Evolutionary conservation across 2,888 invertebrate species (phyloP).

Genomic region (Nemotelus nigrinus): DNA sequence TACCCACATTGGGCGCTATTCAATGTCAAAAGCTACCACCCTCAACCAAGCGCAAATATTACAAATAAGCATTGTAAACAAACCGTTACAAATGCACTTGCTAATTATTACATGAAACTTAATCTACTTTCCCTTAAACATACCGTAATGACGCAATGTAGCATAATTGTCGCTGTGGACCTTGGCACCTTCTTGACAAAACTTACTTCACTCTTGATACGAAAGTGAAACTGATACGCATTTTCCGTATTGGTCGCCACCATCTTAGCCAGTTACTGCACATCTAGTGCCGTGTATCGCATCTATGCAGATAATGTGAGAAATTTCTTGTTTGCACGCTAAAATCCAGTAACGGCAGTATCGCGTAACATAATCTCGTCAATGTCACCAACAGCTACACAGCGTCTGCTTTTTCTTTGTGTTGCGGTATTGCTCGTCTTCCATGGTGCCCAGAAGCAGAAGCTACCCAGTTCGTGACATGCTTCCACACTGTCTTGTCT

Average conservation of each 20-base stretch:
- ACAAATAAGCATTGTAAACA: too few species aligned
- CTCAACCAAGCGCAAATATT: too few species aligned
- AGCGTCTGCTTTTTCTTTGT: neutral
- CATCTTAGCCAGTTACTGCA: neutral
- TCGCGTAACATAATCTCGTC: slow-evolving; percentile 31
- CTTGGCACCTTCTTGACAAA: slow-evolving; percentile 14
- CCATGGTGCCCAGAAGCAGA: neutral
- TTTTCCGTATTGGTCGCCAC: slow-evolving; percentile 25
- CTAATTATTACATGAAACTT: neutral
- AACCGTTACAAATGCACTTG: neutral
- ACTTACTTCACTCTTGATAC: slow-evolving; percentile 7
- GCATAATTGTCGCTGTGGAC: slow-evolving; percentile 15
- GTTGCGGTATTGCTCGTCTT: neutral
- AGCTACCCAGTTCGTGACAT: slow-evolving; percentile 26
- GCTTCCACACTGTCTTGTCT: neutral
- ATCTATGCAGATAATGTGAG: slow-evolving; percentile 34
- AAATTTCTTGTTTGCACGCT: slow-evolving; percentile 34
- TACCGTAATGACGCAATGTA: slow-evolving; percentile 22
- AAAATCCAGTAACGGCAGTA: slow-evolving; percentile 31
- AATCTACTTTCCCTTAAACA: slow-evolving; percentile 32
- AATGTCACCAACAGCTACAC: slow-evolving; percentile 32
- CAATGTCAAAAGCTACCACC: too few species aligned
- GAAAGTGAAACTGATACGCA: slow-evolving; percentile 42
- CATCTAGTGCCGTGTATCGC: neutral
- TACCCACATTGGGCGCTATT: too few species aligned